Evolutionary conservation across 30 jellyfish, hydroid and myxozoan species (phyloP).

Genomic region (Chrysaora quinquecirrha): DNA sequence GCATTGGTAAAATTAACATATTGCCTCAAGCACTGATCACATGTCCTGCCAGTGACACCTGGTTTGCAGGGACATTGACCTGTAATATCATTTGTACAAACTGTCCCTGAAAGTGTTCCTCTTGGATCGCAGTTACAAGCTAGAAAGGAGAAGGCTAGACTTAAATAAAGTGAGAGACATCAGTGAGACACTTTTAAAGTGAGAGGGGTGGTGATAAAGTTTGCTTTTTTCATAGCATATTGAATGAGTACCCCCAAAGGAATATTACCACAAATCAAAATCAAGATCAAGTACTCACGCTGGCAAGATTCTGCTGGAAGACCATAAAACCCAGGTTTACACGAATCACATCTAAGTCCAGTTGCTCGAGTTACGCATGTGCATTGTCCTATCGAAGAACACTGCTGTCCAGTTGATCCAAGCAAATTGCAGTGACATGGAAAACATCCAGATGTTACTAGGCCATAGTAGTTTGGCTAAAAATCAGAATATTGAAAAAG

Average conservation of each 20-base stretch:
- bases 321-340: slow-evolving; percentile 78
- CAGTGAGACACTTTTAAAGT: no score
- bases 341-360: slow-evolving; percentile 79
- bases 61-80: slow-evolving; percentile 91
- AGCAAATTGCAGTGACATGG: slow-evolving; percentile 83
- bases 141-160: slow-evolving; percentile 4
- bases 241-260: no score
- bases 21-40: slow-evolving; percentile 79
- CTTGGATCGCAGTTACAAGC: slow-evolving; percentile 76
- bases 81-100: slow-evolving; percentile 71
- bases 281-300: no score
- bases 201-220: no score
- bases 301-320: slow-evolving; percentile 77
- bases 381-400: slow-evolving; percentile 79
- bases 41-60: slow-evolving; percentile 89
- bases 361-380: slow-evolving; percentile 55
- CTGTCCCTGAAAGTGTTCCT: slow-evolving; percentile 72
- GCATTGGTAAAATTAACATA: slow-evolving; percentile 67
- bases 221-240: no score
- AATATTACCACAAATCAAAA: no score
- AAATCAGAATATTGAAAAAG: background rate
- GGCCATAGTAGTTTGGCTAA: slow-evolving; percentile 88
- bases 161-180: no score
- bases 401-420: slow-evolving; percentile 78
- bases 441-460: slow-evolving; percentile 76